A percentile compares a stretch with the other conserved stretches of the same genome.
These are phyloP conservation scores for Aptenodytes patagonicus DNA, from an alignment of 2,113 vertebrate genomes.

Conservation along the genomic window DNA sequence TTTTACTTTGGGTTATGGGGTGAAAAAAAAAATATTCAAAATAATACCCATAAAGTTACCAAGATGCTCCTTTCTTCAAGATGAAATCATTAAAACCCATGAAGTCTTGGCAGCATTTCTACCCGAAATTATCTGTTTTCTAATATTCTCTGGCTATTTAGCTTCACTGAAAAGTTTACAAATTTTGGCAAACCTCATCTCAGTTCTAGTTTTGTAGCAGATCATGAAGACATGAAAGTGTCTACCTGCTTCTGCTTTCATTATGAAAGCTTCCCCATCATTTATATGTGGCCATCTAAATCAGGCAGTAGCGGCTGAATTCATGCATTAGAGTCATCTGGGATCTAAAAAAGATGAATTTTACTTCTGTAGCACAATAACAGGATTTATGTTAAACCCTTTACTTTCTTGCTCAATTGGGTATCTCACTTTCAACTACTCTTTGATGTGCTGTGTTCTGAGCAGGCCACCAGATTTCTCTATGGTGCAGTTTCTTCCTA, in stretches of 20 bases:
- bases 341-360: not conserved
- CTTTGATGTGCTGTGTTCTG: not conserved
- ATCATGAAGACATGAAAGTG: not conserved
- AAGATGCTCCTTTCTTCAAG: not conserved
- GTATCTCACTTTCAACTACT: not conserved
- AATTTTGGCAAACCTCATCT: not conserved
- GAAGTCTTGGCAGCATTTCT: not conserved
- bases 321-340: not conserved
- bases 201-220: not conserved
- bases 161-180: not conserved
- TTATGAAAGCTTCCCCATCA: not conserved
- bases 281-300: not conserved
- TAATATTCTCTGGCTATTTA: not conserved
- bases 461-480: not conserved
- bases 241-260: constrained; percentile 31
- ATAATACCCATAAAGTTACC: not conserved
- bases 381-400: not conserved
- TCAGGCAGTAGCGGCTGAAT: not conserved
- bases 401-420: not conserved
- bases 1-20: not conserved
- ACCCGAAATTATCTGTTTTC: not conserved
- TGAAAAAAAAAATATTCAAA: not conserved
- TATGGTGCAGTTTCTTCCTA: not conserved
- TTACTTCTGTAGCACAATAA: not conserved
- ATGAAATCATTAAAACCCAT: not conserved